Evolutionary conservation across 1,140 invertebrate species (phyloP).

Genomic region (Colletes latitarsis): DNA sequence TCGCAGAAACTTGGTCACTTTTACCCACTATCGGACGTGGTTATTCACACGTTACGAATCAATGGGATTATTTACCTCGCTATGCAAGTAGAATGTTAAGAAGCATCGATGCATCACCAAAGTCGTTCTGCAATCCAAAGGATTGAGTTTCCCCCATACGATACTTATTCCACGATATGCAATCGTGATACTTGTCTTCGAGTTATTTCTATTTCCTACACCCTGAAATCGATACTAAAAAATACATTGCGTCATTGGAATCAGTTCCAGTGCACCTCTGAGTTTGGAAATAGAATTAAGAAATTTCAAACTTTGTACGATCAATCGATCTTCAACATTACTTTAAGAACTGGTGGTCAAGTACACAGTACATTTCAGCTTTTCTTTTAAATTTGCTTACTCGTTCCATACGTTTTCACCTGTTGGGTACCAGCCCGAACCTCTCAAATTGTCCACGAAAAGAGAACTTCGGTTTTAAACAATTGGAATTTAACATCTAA

Average conservation of each 20-base stretch:
- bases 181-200: conserved; percentile 30
- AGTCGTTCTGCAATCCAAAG: conserved; percentile 20
- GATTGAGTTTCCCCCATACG: conserved; percentile 34
- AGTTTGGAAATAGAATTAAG: background rate
- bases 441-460: too few species aligned
- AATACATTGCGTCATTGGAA: background rate
- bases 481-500: too few species aligned
- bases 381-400: too few species aligned
- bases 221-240: conserved; percentile 37
- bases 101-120: conserved; percentile 37
- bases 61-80: conserved; percentile 28
- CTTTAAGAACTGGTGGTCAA: too few species aligned
- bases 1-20: background rate
- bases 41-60: conserved; percentile 14
- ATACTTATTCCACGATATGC: conserved; percentile 34
- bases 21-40: too few species aligned
- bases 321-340: too few species aligned
- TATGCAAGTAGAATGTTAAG: conserved; percentile 26
- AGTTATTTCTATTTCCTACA: conserved; percentile 37
- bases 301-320: too few species aligned
- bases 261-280: background rate
- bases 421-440: too few species aligned
- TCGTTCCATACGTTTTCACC: too few species aligned
- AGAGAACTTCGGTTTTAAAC: too few species aligned
- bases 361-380: too few species aligned